phyloP scores from a whole-genome alignment of 2,888 invertebrate species.

The Aporophyla lueneburgensis region DNA sequence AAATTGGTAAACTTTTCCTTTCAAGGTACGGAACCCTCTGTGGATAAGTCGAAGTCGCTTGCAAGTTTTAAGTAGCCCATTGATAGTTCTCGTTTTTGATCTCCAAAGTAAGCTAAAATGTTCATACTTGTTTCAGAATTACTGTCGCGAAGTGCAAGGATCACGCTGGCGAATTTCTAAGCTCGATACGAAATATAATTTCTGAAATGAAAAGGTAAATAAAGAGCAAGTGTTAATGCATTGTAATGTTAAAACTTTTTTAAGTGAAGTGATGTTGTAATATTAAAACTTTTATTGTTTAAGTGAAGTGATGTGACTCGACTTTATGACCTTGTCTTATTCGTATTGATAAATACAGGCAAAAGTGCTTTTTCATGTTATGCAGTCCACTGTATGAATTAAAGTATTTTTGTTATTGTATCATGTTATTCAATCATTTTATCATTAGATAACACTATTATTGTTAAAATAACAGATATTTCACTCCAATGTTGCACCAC shows the following conservation, averaged over 20 bases:
- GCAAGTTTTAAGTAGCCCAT: not conserved
- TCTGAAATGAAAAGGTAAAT: conserved; percentile 35
- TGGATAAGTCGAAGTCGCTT: not conserved
- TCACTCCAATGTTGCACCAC: not conserved
- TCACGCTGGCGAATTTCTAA: conserved; percentile 66
- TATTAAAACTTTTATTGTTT: not conserved
- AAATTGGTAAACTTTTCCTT: not conserved
- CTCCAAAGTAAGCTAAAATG: not conserved
- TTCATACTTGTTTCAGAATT: conserved; percentile 73
- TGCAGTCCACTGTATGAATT: conserved; percentile 19
- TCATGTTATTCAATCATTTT: not conserved
- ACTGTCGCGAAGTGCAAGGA: conserved; percentile 71
- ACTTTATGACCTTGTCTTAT: not conserved
- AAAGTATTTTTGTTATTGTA: not conserved
- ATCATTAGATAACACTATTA: not conserved
- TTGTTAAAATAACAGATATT: conserved; percentile 7
- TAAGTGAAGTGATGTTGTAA: conserved; percentile 5
- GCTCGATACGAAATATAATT: conserved; percentile 54
- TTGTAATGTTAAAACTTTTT: not conserved
- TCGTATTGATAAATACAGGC: not conserved
- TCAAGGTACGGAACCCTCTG: not conserved
- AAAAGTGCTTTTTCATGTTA: not conserved
- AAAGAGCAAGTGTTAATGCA: not conserved
- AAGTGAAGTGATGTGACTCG: conserved; percentile 6
- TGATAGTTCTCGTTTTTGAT: not conserved